Conservation (phyloP, 2,113 vertebrate genomes). For the Xyrauchen texanus region DNA sequence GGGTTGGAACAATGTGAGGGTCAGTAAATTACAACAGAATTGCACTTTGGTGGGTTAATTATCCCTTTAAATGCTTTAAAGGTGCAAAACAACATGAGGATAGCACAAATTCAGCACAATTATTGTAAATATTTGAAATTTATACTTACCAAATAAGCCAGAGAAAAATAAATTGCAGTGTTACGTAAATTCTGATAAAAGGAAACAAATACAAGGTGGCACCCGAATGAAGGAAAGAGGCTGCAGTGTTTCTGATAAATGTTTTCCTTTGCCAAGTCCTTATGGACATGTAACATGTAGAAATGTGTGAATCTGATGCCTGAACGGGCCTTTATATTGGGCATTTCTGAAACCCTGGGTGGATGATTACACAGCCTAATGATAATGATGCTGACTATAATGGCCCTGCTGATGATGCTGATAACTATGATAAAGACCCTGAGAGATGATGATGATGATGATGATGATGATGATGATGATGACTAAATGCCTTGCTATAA, state of each 20-base stretch:
- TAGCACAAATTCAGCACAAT: neutral
- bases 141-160: slow-evolving; percentile 12
- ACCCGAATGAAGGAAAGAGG: neutral
- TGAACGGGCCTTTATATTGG: slow-evolving; percentile 70
- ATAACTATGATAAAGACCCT: slow-evolving; percentile 61
- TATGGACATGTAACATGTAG: slow-evolving; percentile 45
- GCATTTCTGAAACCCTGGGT: slow-evolving; percentile 67
- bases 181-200: neutral
- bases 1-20: no score
- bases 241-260: neutral
- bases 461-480: slow-evolving; percentile 73
- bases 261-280: slow-evolving; percentile 21
- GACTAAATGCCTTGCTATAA: slow-evolving; percentile 75
- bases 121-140: neutral
- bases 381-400: slow-evolving; percentile 80
- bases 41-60: no score
- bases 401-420: slow-evolving; percentile 71
- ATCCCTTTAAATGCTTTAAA: no score
- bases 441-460: slow-evolving; percentile 62
- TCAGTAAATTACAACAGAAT: no score
- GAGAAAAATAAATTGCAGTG: neutral
- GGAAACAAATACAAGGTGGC: neutral
- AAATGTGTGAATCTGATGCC: slow-evolving; percentile 57
- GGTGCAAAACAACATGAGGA: neutral
- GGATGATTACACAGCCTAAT: slow-evolving; percentile 79